These are phyloP conservation scores for Champsocephalus esox DNA, from an alignment of 2,797 vertebrate species.

Conservation along the genomic window DNA sequence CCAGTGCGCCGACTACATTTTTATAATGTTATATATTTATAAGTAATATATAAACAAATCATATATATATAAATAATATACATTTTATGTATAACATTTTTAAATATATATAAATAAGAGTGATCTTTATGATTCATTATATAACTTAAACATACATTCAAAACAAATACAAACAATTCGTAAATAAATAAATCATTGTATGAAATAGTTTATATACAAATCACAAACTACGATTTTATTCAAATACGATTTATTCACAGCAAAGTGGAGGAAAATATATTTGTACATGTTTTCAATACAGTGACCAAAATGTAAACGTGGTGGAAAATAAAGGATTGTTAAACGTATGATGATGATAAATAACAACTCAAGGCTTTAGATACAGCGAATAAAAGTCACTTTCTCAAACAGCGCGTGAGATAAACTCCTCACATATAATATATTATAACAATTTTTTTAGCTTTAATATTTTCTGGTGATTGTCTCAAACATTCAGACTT, in stretches of 20 bases:
- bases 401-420: slow-evolving; percentile 10
- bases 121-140: no score
- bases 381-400: not conserved
- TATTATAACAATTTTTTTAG: not conserved
- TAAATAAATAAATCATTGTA: no score
- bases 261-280: slow-evolving; percentile 71
- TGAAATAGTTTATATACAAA: no score
- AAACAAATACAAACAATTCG: no score
- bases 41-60: no score
- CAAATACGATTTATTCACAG: slow-evolving; percentile 74
- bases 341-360: slow-evolving; percentile 7
- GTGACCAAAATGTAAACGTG: slow-evolving; percentile 70
- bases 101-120: no score
- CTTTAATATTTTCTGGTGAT: slow-evolving; percentile 31
- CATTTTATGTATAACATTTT: no score
- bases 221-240: slow-evolving; percentile 28
- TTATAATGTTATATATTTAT: no score
- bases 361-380: slow-evolving; percentile 6
- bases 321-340: slow-evolving; percentile 38
- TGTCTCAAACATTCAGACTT: slow-evolving; percentile 39
- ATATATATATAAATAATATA: no score
- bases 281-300: slow-evolving; percentile 65
- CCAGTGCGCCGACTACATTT: no score
- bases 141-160: no score
- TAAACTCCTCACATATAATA: not conserved